Percentiles rank a stretch among this genome's conserved stretches.
Conservation (phyloP, 1,140 invertebrate genomes). For the Rhyzopertha dominica region DNA sequence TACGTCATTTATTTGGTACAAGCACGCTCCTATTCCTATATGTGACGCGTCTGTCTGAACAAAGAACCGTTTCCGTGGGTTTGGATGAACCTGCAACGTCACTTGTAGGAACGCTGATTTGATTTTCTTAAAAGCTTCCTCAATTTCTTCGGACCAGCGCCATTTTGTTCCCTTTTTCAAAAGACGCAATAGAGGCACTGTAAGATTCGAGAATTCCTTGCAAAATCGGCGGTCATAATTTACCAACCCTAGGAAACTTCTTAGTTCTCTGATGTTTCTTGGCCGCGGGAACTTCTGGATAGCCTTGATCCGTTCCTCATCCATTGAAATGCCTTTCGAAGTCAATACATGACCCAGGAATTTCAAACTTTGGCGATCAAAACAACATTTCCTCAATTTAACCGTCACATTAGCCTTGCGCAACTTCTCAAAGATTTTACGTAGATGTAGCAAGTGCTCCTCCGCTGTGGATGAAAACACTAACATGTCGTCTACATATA, state of each 20-base stretch:
- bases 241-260: conserved; percentile 6
- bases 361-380: too few species aligned
- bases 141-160: background rate
- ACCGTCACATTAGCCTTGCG: background rate
- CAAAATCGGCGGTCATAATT: conserved; percentile 10
- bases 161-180: conserved; percentile 8
- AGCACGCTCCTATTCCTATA: too few species aligned
- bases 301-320: background rate
- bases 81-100: too few species aligned
- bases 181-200: conserved; percentile 1
- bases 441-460: conserved; percentile 1
- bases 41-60: too few species aligned
- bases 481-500: conserved; percentile 12
- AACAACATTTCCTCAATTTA: too few species aligned
- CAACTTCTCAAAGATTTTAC: conserved; percentile 10
- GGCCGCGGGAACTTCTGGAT: conserved; percentile 6
- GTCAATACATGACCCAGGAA: conserved; percentile 2
- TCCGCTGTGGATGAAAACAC: conserved; percentile 1
- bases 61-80: too few species aligned
- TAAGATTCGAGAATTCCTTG: conserved; percentile 6
- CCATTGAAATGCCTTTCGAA: background rate
- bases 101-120: too few species aligned
- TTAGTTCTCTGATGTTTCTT: conserved; percentile 7
- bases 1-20: too few species aligned
- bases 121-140: conserved; percentile 8